These are phyloP conservation scores for Paradisaea rubra DNA, from an alignment of 2,113 vertebrate genomes.

Conservation along the genomic window DNA sequence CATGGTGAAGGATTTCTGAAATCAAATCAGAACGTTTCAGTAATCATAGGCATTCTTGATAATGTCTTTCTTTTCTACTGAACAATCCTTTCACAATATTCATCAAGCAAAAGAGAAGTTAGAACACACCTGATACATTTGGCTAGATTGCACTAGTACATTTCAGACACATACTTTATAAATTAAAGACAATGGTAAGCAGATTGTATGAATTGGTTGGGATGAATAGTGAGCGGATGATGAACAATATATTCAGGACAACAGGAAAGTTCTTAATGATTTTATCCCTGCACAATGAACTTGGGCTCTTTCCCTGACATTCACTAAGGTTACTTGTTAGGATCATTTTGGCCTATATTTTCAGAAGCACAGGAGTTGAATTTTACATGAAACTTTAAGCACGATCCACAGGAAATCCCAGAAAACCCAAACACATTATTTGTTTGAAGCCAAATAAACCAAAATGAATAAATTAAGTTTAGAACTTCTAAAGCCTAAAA, in stretches of 20 bases:
- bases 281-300: background rate
- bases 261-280: background rate
- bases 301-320: background rate
- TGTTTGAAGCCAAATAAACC: background rate
- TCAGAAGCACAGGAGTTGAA: background rate
- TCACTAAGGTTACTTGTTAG: background rate
- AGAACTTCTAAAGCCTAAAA: background rate
- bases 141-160: background rate
- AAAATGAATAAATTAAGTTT: background rate
- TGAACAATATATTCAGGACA: background rate
- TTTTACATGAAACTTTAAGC: background rate
- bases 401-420: rapidly evolving
- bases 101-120: background rate
- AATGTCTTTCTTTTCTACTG: background rate
- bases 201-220: background rate
- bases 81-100: background rate
- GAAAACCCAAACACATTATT: background rate
- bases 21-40: background rate
- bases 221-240: background rate
- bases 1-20: background rate
- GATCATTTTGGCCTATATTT: background rate
- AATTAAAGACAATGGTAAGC: background rate
- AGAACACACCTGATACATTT: background rate
- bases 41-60: background rate
- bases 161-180: background rate